phyloP scores from a whole-genome alignment of 2,888 invertebrate genomes.

The Drosophila paramelanica region DNA sequence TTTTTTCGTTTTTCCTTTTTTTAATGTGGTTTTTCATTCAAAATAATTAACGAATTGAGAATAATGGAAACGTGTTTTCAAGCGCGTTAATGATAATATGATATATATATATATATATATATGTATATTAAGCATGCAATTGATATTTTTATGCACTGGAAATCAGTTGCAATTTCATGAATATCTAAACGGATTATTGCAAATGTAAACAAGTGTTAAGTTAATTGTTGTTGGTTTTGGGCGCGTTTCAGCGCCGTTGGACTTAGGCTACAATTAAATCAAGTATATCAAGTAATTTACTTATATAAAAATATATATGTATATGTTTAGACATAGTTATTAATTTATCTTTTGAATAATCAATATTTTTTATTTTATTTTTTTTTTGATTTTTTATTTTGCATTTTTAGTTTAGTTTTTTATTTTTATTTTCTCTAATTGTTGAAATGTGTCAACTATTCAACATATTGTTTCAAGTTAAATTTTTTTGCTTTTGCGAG shows the following conservation, averaged over 20 bases:
- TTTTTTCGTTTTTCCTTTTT: slow-evolving; percentile 21
- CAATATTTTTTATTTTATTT: neutral
- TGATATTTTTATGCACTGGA: slow-evolving; percentile 29
- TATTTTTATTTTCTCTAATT: slow-evolving; percentile 20
- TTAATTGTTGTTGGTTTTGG: slow-evolving; percentile 38
- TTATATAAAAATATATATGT: slow-evolving; percentile 73
- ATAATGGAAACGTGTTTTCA: slow-evolving; percentile 71
- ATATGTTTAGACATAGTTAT: slow-evolving; percentile 24
- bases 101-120: neutral
- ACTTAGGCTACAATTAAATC: slow-evolving; percentile 62
- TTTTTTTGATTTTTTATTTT: slow-evolving; percentile 35
- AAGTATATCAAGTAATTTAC: slow-evolving; percentile 61
- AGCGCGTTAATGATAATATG: slow-evolving; percentile 64
- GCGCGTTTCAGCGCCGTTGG: slow-evolving; percentile 35
- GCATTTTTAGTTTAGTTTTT: slow-evolving; percentile 45
- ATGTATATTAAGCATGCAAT: slow-evolving; percentile 29
- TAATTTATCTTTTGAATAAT: slow-evolving; percentile 14
- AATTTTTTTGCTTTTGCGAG: slow-evolving; percentile 37
- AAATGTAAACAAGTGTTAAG: slow-evolving; percentile 72
- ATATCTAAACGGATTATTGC: slow-evolving; percentile 61
- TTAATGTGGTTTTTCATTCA: slow-evolving; percentile 27
- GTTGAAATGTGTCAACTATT: slow-evolving; percentile 63
- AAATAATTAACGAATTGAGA: slow-evolving; percentile 64
- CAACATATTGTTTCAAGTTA: slow-evolving; percentile 34
- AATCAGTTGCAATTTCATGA: slow-evolving; percentile 29